Evolutionary conservation across 2,888 invertebrate species (phyloP), one percentile per base, ranked within the genome.

Genomic region (Rhagium mordax): DNA sequence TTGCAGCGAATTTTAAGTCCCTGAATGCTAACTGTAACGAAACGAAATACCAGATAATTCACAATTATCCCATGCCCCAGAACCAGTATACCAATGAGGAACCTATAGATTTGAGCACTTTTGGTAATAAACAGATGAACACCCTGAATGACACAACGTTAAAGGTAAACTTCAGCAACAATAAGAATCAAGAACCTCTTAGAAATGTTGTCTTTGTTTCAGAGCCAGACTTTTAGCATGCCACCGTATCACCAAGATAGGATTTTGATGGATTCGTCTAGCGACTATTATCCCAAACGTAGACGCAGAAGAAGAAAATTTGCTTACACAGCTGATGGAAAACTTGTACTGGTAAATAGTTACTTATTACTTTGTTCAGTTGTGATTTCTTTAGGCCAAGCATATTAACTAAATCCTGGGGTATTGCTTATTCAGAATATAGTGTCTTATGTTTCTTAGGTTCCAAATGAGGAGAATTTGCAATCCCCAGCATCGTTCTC

Each of bases 51-150:
- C 55, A 41, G 5, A 47, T n/a, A 13, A 8, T 47, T 15, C n/a
- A 57, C 15, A 24, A 24, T 13, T 65, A 53, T 15, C 8, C 53
- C 10, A 18, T 53, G 16, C 16, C 16, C 1, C 20, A 24, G 8
- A 51, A 27, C 20, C 33, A 49, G 10, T 49, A 16, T n/a, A 29
- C 48, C 16, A 24, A 57, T 51, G 77, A 78, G 8, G 79, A 79
- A 71, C 79, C 79, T 10, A 78, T 79, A 8, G 79, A 79, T 71
- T 70, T 79, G 49, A 76, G 78, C 18, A 70, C 65, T 48, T 65
- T 59, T 27, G 60, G 20, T 18, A 69, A 60, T 15, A 72, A 70
- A 20, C 48, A 33, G 21, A 62, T 20, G 29, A 74, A 62, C 2
- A 51, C 10, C 29, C 29, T 16, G 20, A 51, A 21, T 1, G 49